Evolutionary conservation across 1,140 invertebrate species (phyloP).

Genomic region (Agrypnia vestita): DNA sequence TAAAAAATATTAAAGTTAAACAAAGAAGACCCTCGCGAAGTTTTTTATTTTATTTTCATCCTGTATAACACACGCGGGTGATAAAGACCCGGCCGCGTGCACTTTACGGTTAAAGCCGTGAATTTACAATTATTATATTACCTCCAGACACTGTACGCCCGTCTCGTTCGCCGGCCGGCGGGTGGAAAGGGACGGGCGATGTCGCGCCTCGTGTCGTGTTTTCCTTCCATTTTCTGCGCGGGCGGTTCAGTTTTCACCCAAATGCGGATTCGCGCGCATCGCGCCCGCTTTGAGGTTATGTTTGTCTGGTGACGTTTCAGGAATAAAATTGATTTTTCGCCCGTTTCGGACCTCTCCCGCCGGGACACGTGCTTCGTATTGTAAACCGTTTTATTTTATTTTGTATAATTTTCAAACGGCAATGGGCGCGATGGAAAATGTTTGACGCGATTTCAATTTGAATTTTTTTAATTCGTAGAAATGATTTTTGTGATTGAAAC

Average conservation of each 20-base stretch:
- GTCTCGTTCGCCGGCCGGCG: not conserved
- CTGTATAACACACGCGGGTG: not conserved
- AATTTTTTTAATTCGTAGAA: too few species aligned
- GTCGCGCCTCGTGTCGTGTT: slow-evolving; percentile 21
- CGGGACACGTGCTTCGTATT: too few species aligned
- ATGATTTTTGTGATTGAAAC: too few species aligned
- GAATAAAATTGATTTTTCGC: not conserved
- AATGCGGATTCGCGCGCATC: slow-evolving; percentile 19
- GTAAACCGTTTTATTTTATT: too few species aligned
- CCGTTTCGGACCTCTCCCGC: too few species aligned
- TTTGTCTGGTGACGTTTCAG: slow-evolving; percentile 10
- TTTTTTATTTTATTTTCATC: not conserved
- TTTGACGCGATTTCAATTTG: too few species aligned
- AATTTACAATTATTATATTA: not conserved
- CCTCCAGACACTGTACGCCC: not conserved
- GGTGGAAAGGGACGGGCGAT: not conserved
- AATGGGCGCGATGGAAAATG: too few species aligned
- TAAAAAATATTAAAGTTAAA: too few species aligned
- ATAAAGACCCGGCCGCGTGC: not conserved
- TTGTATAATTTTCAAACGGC: too few species aligned
- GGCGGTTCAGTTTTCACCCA: slow-evolving; percentile 19
- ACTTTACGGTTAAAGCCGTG: not conserved
- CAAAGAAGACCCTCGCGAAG: not conserved
- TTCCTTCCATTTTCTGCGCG: slow-evolving; percentile 29
- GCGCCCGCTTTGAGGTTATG: slow-evolving; percentile 12